Evolutionary conservation across 2,797 vertebrate genomes (phyloP), one percentile per base, ranked within the genome.

Genomic region (Bradypodion pumilum): DNA sequence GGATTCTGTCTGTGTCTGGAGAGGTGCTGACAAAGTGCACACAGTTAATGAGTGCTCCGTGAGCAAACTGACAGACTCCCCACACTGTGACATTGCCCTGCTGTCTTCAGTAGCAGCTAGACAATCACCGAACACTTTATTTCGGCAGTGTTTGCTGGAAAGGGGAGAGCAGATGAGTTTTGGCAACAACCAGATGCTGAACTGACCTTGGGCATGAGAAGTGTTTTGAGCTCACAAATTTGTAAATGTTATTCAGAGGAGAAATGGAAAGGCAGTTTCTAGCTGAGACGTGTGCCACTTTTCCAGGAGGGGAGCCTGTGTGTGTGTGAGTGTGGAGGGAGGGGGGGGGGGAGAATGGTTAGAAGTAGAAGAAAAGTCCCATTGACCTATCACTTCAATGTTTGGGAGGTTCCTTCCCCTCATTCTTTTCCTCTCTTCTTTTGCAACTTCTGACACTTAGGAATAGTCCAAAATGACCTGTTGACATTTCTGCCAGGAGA

Each of bases 11-110:
- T 83, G 19, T 46, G 69, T 44, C 27, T 79, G 59, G 40, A 73
- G 35, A 63, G 59, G 62, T 85, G 7, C 49, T 85, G 62, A 69
- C 32, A 23, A 85, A n/a, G n/a, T n/a, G 60, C 10, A 37, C 76
- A 37, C n/a, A 52, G 68, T 79, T 84, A 52, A 63, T 72, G 66
- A 72, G 59, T 35, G 40, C 44, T 78, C 59, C 29, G 37, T 56
- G 77, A 56, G 52, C 19, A 42, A 80, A 56, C 69, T 66, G 70
- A 80, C 77, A 80, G 68, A 35, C 68, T 73, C 76, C 44, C 69
- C 69, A 42, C 19, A 44, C 70, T 85, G 69, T 85, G 69, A 42
- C 69, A 74, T 74, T 65, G 78, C 60, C 69, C 83, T 79, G 69
- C 44, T 80, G 46, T 66, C 60, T 56, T 56, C 29, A 73, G 19